Percentiles rank a stretch among this genome's conserved stretches.
These are phyloP conservation scores for Trichogramma evanescens DNA, from an alignment of 2,888 invertebrate genomes.

Conservation along the genomic window DNA sequence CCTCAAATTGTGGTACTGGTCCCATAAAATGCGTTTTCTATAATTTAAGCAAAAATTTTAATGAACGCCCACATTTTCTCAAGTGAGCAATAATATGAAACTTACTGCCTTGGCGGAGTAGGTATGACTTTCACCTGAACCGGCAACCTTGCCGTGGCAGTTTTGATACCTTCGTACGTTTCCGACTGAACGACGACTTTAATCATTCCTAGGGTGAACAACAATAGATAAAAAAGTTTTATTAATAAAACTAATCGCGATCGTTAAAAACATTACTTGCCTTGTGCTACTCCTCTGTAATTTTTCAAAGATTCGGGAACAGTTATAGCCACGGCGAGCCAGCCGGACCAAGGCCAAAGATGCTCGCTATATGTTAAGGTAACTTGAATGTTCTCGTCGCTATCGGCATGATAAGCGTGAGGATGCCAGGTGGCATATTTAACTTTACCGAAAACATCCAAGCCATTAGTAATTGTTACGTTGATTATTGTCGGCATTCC, in stretches of 20 bases:
- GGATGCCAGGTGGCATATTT: slow-evolving; percentile 72
- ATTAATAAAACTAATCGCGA: background rate
- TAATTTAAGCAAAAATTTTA: background rate
- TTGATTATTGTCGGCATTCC: slow-evolving; percentile 85
- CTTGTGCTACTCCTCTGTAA: slow-evolving; percentile 74
- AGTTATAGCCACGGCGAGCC: slow-evolving; percentile 75
- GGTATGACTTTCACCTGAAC: slow-evolving; percentile 79
- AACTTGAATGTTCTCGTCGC: slow-evolving; percentile 62
- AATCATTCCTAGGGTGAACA: slow-evolving; percentile 56
- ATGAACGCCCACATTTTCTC: background rate
- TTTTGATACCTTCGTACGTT: slow-evolving; percentile 48
- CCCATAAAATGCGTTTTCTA: slow-evolving; percentile 85
- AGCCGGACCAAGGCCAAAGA: slow-evolving; percentile 97
- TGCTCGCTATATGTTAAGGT: slow-evolving; percentile 70
- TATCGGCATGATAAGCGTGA: slow-evolving; percentile 74
- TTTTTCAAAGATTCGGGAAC: slow-evolving; percentile 59
- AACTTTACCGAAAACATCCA: slow-evolving; percentile 82
- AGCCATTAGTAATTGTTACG: slow-evolving; percentile 88
- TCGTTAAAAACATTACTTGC: slow-evolving; percentile 22
- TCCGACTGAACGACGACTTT: slow-evolving; percentile 26
- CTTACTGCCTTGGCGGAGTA: slow-evolving; percentile 75
- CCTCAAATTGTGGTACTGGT: slow-evolving; percentile 91
- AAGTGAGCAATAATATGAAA: slow-evolving; percentile 8
- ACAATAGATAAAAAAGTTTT: background rate
- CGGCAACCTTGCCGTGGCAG: slow-evolving; percentile 58